These are phyloP conservation scores for Benthosema pterotum DNA, from an alignment of 2,797 vertebrate genomes.

Conservation along the genomic window DNA sequence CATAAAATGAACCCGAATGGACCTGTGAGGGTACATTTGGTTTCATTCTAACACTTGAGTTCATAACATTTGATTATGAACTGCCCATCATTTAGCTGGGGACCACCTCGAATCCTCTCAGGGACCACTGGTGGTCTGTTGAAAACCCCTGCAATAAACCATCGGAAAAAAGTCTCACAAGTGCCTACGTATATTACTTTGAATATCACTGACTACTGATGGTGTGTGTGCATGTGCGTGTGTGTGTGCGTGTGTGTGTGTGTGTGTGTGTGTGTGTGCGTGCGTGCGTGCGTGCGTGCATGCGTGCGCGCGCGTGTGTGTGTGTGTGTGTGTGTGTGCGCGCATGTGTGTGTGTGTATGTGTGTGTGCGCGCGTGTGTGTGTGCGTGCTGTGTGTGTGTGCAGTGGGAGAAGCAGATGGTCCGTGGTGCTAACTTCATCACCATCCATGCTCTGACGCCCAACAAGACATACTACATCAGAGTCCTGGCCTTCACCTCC, in stretches of 20 bases:
- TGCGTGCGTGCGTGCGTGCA: not conserved
- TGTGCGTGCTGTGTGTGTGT: not conserved
- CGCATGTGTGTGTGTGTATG: slow-evolving; percentile 13
- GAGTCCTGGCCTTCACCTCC: slow-evolving; percentile 97
- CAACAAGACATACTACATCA: slow-evolving; percentile 96
- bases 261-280: no score
- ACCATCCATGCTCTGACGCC: slow-evolving; percentile 93
- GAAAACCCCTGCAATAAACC: no score
- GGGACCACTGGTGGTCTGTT: no score
- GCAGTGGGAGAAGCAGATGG: slow-evolving; percentile 96
- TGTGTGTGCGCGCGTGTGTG: slow-evolving; percentile 8
- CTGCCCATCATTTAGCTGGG: no score
- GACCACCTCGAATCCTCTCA: no score
- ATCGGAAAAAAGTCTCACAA: no score
- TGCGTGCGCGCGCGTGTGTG: slow-evolving; percentile 12
- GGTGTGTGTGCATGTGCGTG: slow-evolving; percentile 1
- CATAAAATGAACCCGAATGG: no score
- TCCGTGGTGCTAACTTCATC: slow-evolving; percentile 92
- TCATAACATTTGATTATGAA: no score
- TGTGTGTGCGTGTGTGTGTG: slow-evolving; percentile 18
- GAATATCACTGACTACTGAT: not conserved
- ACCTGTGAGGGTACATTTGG: no score
- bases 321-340: slow-evolving; percentile 8
- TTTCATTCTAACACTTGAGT: no score
- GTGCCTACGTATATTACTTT: no score